phyloP scores from a whole-genome alignment of 2,797 vertebrate species.

The Melopsittacus undulatus region DNA sequence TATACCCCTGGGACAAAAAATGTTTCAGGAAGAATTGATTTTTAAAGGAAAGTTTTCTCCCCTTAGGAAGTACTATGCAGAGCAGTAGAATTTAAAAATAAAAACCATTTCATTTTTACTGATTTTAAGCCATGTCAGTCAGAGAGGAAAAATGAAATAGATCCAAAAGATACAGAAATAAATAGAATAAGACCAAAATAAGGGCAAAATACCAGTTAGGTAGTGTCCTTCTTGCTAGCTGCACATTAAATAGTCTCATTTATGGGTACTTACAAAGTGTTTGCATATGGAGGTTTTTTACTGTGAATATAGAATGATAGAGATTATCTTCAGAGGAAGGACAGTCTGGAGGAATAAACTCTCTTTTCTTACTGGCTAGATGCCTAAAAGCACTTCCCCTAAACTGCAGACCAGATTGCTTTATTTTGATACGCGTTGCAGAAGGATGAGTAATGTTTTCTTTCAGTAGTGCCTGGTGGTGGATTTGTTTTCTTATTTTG shows the following conservation, averaged over 20 bases:
- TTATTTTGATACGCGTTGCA: not conserved
- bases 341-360: not conserved
- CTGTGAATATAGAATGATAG: not conserved
- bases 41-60: not conserved
- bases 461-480: not conserved
- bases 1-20: not conserved
- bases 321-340: not conserved
- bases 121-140: not conserved
- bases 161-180: not conserved
- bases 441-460: slow-evolving; percentile 11
- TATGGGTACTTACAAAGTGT: not conserved
- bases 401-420: not conserved
- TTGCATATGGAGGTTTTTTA: not conserved
- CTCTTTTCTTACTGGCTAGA: not conserved
- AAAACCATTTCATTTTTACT: not conserved
- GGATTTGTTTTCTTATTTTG: not conserved
- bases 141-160: not conserved
- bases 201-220: not conserved
- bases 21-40: not conserved
- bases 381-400: not conserved
- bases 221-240: not conserved
- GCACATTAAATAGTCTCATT: not conserved
- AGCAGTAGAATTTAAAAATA: not conserved
- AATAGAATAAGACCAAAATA: not conserved
- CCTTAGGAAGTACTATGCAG: not conserved